Evolutionary conservation across 2,888 invertebrate genomes (phyloP), one percentile per base, ranked within the genome.

Genomic region (Cerastoderma edule): DNA sequence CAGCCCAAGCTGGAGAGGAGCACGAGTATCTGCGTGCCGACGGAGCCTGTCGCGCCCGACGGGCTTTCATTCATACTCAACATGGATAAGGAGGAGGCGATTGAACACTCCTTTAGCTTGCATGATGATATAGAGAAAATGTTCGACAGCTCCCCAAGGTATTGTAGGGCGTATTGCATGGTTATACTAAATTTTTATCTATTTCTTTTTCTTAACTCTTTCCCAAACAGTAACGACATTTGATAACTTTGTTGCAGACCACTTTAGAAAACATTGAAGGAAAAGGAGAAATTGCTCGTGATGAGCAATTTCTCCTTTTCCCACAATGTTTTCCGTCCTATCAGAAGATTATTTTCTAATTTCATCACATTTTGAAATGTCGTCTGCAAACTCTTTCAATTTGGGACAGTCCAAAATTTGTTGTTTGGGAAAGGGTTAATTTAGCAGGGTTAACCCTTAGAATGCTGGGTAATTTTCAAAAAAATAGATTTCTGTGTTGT

Each of bases 41-140:
- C 66, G 0, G 70, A 70, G 32, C 78, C 81, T 2, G n/a, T n/a
- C 35, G 67, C 73, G n/a, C 32, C 67, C 8, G 65, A 72, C 8
- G 81, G 81, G 39, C 67, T 81, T 57, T 81, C 81, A 16, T 81
- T 81, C 35, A 68, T 75, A n/a, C 73, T 81, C 24, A 78, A 75
- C 16, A 71, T 81, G 81, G 81, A 78, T 32, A 70, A 76, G 35
- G 75, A 72, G 27, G 81, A 78, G 27, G 65, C 69, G 2, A 4
- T 65, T 0, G 81, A 75, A 63, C 75, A 75, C 30, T 57, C 66
- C 5, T 56, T 67, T 16, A 78, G 67, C 57, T 70, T 81, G 8
- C 81, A 81, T 50, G 81, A 81, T 0, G 81, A 81, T 63, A 81
- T 81, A 24, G 81, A 81, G 71, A 81, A 81, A 73, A 65, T 81